Evolutionary conservation across 2,888 invertebrate genomes (phyloP).

Genomic region (Caenorhabditis macrosperma): DNA sequence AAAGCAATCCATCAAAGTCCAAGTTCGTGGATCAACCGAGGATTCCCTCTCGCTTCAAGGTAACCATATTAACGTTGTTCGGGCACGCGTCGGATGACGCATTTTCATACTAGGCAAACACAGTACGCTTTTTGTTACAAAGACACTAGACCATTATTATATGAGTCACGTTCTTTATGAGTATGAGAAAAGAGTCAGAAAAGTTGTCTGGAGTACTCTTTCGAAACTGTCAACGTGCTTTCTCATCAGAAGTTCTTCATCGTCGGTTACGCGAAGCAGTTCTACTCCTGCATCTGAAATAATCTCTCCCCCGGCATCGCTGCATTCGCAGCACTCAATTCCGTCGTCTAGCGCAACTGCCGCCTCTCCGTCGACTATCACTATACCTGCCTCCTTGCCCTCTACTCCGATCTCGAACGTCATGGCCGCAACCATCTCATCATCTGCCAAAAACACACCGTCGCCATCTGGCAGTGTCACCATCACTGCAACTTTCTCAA

Average conservation of each 20-base stretch:
- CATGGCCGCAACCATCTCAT: conserved; percentile 48
- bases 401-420: conserved; percentile 45
- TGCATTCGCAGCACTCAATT: conserved; percentile 30
- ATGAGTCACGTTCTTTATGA: conserved; percentile 13
- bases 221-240: neutral
- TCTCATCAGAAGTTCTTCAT: conserved; percentile 44
- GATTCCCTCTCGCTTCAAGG: conserved; percentile 64
- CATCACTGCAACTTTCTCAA: conserved; percentile 59
- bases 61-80: conserved; percentile 11
- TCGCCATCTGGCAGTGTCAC: conserved; percentile 60
- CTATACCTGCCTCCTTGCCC: conserved; percentile 16
- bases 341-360: conserved; percentile 25
- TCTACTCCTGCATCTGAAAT: conserved; percentile 50
- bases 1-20: conserved; percentile 63
- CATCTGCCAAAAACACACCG: conserved; percentile 58
- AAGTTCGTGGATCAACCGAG: conserved; percentile 68
- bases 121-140: conserved; percentile 4
- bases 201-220: neutral
- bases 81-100: neutral
- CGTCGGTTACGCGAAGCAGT: conserved; percentile 43
- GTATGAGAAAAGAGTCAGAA: neutral
- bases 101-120: neutral
- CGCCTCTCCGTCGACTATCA: conserved; percentile 16
- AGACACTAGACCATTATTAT: neutral
- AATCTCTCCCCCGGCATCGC: conserved; percentile 46